phyloP scores from a whole-genome alignment of 2,797 vertebrate genomes.

The Darevskia nairensis region DNA sequence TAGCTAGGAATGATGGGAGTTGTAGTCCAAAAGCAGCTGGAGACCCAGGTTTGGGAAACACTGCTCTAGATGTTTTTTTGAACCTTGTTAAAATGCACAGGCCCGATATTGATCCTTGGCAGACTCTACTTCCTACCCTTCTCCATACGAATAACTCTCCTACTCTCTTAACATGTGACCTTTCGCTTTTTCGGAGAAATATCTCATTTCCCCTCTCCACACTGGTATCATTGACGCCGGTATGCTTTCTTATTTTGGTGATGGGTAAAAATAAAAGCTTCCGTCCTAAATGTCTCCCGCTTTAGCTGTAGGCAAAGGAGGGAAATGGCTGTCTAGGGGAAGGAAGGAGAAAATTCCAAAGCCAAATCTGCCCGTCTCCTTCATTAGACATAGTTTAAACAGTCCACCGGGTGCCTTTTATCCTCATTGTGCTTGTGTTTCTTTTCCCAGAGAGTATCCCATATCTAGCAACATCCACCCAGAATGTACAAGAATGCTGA shows the following conservation, averaged over 20 bases:
- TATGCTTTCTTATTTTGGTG: slow-evolving; percentile 17
- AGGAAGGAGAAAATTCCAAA: slow-evolving; percentile 54
- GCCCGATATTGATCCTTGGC: too few species aligned
- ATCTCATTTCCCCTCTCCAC: slow-evolving; percentile 3
- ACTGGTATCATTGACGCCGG: neutral
- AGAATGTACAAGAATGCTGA: slow-evolving; percentile 76
- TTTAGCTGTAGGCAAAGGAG: neutral
- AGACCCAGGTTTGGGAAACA: too few species aligned
- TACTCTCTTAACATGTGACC: too few species aligned
- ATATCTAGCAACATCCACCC: slow-evolving; percentile 61
- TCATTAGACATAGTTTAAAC: slow-evolving; percentile 42
- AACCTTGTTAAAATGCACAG: too few species aligned
- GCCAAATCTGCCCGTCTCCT: slow-evolving; percentile 50
- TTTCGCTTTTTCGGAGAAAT: neutral
- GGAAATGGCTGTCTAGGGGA: slow-evolving; percentile 15
- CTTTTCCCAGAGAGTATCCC: slow-evolving; percentile 62
- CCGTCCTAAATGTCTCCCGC: neutral
- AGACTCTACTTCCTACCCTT: neutral
- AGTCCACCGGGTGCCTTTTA: slow-evolving; percentile 53
- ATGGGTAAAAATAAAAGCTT: neutral
- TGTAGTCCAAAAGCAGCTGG: too few species aligned
- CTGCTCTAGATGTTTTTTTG: too few species aligned
- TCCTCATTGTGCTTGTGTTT: slow-evolving; percentile 68
- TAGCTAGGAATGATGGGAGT: too few species aligned
- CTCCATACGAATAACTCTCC: neutral